phyloP scores from a whole-genome alignment of 1,140 invertebrate genomes.

The Drosophila insularis region DNA sequence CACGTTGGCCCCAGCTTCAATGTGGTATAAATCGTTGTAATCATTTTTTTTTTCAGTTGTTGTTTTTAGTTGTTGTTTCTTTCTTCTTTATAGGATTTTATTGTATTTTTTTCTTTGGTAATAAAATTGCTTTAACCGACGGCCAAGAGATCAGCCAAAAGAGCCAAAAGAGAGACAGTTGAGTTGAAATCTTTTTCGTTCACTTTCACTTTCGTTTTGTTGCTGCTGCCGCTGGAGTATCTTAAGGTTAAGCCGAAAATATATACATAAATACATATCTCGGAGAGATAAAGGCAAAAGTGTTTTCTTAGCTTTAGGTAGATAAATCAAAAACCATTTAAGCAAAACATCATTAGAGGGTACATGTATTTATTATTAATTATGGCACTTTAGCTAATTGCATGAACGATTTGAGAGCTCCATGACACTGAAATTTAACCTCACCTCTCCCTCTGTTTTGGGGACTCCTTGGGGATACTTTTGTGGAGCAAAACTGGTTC shows the following conservation, averaged over 20 bases:
- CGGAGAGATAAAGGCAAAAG: constrained; percentile 34
- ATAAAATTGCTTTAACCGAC: constrained; percentile 66
- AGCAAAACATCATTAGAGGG: constrained; percentile 53
- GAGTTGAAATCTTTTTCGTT: constrained; percentile 39
- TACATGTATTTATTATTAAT: constrained; percentile 65
- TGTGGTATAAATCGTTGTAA: constrained; percentile 72
- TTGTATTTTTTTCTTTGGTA: constrained; percentile 49
- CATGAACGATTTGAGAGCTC: constrained; percentile 19
- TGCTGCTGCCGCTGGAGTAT: constrained; percentile 19
- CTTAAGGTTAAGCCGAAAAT: constrained; percentile 43
- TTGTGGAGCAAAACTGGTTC: constrained; percentile 47
- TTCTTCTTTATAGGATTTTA: constrained; percentile 54
- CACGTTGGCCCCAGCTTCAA: constrained; percentile 55
- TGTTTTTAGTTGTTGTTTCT: background rate
- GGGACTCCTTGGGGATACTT: background rate
- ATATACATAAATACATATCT: constrained; percentile 11
- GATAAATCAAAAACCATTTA: constrained; percentile 64
- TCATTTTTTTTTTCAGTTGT: constrained; percentile 45
- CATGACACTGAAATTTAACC: constrained; percentile 29
- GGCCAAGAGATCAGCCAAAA: constrained; percentile 10
- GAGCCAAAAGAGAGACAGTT: background rate
- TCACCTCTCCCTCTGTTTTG: background rate
- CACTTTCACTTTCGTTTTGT: constrained; percentile 67
- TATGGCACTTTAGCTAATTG: constrained; percentile 62
- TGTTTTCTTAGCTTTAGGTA: constrained; percentile 35